Base-by-base conservation (phyloP, 2,888 invertebrate genomes). In the Calameuta filiformis region DNA sequence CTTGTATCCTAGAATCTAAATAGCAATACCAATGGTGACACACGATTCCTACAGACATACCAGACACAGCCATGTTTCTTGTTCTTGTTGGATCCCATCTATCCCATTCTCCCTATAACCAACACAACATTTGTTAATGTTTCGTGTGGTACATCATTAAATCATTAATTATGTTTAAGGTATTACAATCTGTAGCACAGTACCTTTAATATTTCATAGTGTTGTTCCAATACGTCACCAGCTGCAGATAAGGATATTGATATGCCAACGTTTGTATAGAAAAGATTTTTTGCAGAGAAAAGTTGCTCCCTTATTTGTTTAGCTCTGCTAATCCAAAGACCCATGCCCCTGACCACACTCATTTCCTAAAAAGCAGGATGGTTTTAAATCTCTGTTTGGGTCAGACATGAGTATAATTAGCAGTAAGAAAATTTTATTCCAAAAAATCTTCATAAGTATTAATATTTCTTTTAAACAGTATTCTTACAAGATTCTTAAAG, bases 21-120 rank as follows among this genome's bases (percentile, higher is more conserved):
- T 94, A 93, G 79, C 94, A 93, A 89, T 98, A 98, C 97, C 98
- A 98, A 89, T 95, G 95, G 89, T 98, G 98, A 87, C 96, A 96
- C 37, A 97, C 92, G 12, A 96, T 90, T 35, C 98, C 98, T 9
- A 97, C 94, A 4, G 95, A 94, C 74, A 95, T 92, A 3, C 98
- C 98, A 12, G 96, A 95, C 37, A 95, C 90, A 6, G 95, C 94
- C 96, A 98, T 97, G 80, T 97, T 95, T 31, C 91, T 89, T 0
- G 96, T 96, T 80, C 98, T 93, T 33, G 87, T 88, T 9, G 87
- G 87, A 86, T 95, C 94, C 93, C 94, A 95, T 79, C 90, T 90
- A 6, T 93, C 90, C 80, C 94, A 92, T 78, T 94, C 93, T 34
- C 93, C 92, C 87, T 92, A 31, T 71, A 71, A 71, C 23, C 71